Conservation (phyloP, 2,888 invertebrate species). For the Acrocyrtus sp. region DNA sequence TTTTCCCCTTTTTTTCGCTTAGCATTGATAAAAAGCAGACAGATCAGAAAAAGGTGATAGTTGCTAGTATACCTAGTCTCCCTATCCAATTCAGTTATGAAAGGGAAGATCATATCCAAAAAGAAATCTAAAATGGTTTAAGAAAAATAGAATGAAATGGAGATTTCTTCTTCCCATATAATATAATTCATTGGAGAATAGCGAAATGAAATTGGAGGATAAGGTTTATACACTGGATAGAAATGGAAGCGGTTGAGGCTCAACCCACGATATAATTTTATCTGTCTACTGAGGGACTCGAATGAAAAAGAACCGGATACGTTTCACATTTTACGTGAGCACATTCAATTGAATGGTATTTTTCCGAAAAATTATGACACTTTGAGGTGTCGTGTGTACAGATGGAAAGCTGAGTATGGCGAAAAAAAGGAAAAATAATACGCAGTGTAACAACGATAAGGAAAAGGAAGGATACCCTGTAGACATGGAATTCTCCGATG, state of each 20-base stretch:
- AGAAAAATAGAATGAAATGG: not conserved
- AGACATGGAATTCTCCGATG: conserved; percentile 39
- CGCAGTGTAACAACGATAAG: conserved; percentile 12
- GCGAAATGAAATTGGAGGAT: not conserved
- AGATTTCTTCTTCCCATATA: conserved; percentile 1
- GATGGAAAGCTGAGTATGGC: conserved; percentile 14
- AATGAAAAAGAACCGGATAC: conserved; percentile 20
- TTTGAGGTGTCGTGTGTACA: conserved; percentile 39
- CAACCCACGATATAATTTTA: conserved; percentile 12
- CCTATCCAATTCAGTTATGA: conserved; percentile 22
- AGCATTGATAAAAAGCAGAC: not conserved
- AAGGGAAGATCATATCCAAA: conserved; percentile 34
- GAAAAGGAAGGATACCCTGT: conserved; percentile 29
- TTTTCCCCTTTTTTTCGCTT: too few relatives aligned
- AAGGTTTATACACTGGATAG: too few relatives aligned
- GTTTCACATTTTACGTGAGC: conserved; percentile 14
- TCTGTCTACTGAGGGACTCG: conserved; percentile 7
- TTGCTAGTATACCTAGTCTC: conserved; percentile 1
- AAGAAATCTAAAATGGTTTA: not conserved
- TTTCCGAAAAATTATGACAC: conserved; percentile 55
- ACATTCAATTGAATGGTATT: conserved; percentile 50
- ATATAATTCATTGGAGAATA: conserved; percentile 32
- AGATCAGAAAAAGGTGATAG: conserved; percentile 25
- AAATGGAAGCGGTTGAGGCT: too few relatives aligned
- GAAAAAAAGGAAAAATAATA: too few relatives aligned